A percentile compares a stretch with the other conserved stretches of the same genome.
phyloP scores from a whole-genome alignment of 2,888 invertebrate genomes.

The Frankliniella intonsa region DNA sequence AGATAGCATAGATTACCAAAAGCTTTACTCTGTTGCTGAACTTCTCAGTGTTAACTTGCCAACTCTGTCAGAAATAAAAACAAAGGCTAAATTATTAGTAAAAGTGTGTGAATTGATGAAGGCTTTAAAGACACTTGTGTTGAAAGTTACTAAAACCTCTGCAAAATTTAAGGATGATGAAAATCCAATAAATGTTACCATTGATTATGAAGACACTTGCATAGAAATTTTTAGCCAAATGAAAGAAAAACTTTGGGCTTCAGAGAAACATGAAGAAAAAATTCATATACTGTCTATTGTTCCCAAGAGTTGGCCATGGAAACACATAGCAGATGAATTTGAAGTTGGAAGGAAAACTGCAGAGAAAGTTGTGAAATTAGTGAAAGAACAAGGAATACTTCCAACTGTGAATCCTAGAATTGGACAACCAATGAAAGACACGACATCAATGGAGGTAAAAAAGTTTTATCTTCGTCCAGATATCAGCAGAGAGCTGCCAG shows the following conservation, averaged over 20 bases:
- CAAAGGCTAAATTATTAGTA: too few relatives aligned
- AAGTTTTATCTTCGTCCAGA: conserved; percentile 34
- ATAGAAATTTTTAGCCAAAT: neutral
- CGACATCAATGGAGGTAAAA: conserved; percentile 28
- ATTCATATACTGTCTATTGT: neutral
- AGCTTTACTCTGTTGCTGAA: too few relatives aligned
- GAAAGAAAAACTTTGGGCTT: neutral
- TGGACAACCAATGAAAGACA: conserved; percentile 28
- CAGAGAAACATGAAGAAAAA: neutral
- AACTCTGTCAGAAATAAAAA: too few relatives aligned
- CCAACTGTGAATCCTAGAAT: conserved; percentile 32
- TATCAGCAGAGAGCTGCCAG: conserved; percentile 34
- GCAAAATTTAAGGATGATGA: too few relatives aligned
- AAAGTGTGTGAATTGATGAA: too few relatives aligned
- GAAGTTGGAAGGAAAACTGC: conserved; percentile 32
- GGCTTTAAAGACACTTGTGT: too few relatives aligned
- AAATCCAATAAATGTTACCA: too few relatives aligned
- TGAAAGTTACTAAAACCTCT: too few relatives aligned
- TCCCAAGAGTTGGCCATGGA: conserved; percentile 31
- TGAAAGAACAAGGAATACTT: conserved; percentile 31
- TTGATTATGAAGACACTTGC: neutral
- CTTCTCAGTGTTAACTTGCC: too few relatives aligned
- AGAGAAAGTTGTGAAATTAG: conserved; percentile 31
- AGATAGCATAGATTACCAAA: too few relatives aligned
- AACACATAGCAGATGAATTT: conserved; percentile 29